Evolutionary conservation across 2,797 vertebrate species (phyloP).

Genomic region (Danio kyathit): DNA sequence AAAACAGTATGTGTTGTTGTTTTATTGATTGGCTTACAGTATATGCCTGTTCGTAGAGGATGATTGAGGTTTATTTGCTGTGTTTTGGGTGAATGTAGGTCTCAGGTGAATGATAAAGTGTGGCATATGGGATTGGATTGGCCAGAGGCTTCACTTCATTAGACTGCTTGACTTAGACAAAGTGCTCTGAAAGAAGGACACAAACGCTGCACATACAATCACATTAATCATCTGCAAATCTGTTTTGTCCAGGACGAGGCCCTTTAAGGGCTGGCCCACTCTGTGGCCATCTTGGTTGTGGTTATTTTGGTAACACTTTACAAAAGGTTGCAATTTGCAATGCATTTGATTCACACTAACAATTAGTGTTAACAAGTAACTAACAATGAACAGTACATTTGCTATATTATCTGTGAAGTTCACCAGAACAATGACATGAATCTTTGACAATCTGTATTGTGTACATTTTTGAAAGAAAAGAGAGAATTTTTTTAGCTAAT

Average conservation of each 20-base stretch:
- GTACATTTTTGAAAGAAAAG: no score
- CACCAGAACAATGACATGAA: no score
- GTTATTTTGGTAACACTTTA: neutral
- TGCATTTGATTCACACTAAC: no score
- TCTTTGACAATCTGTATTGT: no score
- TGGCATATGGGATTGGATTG: slow-evolving; percentile 44
- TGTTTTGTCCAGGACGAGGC: neutral
- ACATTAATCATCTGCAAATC: slow-evolving; percentile 31
- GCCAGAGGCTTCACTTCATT: slow-evolving; percentile 38
- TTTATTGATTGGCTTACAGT: slow-evolving; percentile 53
- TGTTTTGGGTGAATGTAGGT: slow-evolving; percentile 25
- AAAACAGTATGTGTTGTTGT: slow-evolving; percentile 62
- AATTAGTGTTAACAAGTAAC: no score
- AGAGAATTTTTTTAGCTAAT: no score
- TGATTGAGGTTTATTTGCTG: slow-evolving; percentile 26
- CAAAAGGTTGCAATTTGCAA: no score
- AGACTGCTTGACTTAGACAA: slow-evolving; percentile 35
- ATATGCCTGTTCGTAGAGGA: slow-evolving; percentile 35
- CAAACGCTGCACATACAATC: slow-evolving; percentile 15
- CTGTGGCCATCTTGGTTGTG: neutral
- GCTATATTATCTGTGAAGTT: no score
- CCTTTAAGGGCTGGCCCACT: neutral
- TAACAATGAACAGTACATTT: no score
- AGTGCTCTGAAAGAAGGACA: slow-evolving; percentile 6
- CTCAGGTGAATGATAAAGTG: slow-evolving; percentile 46